phyloP scores from a whole-genome alignment of 2,113 vertebrate genomes.

The Dasyornis broadbenti region DNA sequence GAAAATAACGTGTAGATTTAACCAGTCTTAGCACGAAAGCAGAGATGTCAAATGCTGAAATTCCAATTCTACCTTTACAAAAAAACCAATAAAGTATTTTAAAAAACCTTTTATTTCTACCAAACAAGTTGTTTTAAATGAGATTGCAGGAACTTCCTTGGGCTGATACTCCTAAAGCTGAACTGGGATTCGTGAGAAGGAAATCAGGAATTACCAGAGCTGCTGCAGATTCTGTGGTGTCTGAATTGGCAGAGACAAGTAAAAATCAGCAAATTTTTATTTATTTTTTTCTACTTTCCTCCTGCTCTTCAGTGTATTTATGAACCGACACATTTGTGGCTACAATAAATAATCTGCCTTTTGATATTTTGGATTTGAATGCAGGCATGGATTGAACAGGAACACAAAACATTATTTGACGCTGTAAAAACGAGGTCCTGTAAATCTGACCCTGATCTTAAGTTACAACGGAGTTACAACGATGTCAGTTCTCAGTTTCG shows the following conservation, averaged over 20 bases:
- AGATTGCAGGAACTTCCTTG: not conserved
- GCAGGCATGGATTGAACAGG: not conserved
- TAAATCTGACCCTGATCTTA: not conserved
- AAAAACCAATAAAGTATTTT: not conserved
- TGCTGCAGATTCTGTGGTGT: not conserved
- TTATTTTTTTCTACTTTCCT: not conserved
- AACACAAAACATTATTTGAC: not conserved
- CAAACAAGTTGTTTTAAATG: not conserved
- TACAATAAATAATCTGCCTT: not conserved
- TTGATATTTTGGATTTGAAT: not conserved
- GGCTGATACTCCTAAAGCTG: not conserved
- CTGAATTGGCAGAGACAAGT: not conserved
- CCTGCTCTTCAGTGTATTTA: not conserved
- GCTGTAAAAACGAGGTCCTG: not conserved
- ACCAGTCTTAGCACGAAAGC: not conserved
- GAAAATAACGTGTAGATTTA: not conserved
- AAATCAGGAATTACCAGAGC: not conserved
- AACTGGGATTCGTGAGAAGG: not conserved
- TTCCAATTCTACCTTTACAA: not conserved
- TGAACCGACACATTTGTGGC: not conserved
- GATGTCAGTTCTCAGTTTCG: not conserved
- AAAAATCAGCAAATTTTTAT: not conserved
- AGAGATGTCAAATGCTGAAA: not conserved
- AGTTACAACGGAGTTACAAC: rapidly evolving
- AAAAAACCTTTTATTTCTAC: not conserved